Percentiles rank a stretch among this genome's conserved stretches.
Conservation (phyloP, 2,113 vertebrate genomes). For the Menura novaehollandiae region DNA sequence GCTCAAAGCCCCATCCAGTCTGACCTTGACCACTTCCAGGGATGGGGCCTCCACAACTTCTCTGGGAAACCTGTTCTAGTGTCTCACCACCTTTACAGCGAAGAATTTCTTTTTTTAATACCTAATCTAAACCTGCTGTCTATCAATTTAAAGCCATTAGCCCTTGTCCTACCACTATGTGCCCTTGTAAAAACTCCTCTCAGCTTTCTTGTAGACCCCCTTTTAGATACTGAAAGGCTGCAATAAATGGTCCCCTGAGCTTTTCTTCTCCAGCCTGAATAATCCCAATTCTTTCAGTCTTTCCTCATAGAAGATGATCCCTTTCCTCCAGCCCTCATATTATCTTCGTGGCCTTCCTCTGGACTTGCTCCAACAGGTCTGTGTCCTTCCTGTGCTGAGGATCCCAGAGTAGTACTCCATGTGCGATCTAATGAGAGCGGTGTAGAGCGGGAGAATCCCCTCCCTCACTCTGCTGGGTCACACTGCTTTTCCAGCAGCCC, state of each 20-base stretch:
- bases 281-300: not conserved
- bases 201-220: not conserved
- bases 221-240: not conserved
- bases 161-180: not conserved
- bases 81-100: not conserved
- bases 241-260: not conserved
- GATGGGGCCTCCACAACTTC: not conserved
- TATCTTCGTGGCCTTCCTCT: not conserved
- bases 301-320: not conserved
- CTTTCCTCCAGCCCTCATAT: not conserved
- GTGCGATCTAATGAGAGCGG: not conserved
- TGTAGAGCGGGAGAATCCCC: not conserved
- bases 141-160: not conserved
- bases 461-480: not conserved
- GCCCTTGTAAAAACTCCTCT: not conserved
- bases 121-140: not conserved
- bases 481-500: not conserved
- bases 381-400: accelerated
- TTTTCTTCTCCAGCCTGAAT: not conserved
- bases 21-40: not conserved
- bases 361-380: not conserved
- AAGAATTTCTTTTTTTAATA: not conserved
- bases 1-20: not conserved
- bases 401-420: not conserved
- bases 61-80: not conserved